Evolutionary conservation across 2,113 vertebrate species (phyloP).

Genomic region (Oreochromis spilurus): DNA sequence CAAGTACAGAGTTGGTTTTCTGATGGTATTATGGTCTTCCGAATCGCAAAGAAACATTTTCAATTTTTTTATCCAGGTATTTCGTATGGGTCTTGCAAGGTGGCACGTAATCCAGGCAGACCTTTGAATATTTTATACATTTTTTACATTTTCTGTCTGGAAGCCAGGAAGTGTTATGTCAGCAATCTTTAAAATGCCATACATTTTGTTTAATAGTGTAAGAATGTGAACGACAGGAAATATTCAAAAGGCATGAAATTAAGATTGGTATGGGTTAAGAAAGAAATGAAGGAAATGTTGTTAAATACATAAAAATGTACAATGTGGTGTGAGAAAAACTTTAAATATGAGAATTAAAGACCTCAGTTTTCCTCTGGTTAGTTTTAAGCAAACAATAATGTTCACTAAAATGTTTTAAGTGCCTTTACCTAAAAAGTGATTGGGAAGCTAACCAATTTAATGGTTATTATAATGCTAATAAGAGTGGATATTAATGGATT

Average conservation of each 20-base stretch:
- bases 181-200: background rate
- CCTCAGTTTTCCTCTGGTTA: background rate
- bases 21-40: background rate
- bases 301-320: background rate
- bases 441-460: background rate
- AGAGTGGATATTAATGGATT: background rate
- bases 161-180: background rate
- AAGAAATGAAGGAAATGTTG: background rate
- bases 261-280: background rate
- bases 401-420: background rate
- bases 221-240: background rate
- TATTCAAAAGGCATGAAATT: background rate
- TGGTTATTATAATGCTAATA: background rate
- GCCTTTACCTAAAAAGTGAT: background rate
- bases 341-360: background rate
- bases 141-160: background rate
- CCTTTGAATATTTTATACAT: background rate
- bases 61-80: background rate
- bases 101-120: background rate
- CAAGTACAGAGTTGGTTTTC: background rate
- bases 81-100: background rate
- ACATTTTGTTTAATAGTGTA: background rate
- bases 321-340: background rate
- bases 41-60: background rate
- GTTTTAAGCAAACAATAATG: background rate